Conservation (phyloP, 2,888 invertebrate species). For the Caenorhabditis macrosperma region DNA sequence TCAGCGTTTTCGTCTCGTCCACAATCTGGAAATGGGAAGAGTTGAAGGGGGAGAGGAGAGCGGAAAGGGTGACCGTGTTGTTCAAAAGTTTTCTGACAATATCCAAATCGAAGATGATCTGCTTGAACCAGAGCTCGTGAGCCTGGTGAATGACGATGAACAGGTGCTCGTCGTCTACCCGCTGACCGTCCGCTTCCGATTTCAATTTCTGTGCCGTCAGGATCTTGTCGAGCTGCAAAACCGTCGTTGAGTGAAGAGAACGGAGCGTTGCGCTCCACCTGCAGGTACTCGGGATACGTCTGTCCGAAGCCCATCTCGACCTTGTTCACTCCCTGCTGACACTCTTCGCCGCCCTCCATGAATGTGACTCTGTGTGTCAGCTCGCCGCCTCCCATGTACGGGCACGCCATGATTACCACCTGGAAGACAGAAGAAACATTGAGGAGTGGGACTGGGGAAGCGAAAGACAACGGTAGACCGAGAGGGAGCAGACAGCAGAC, state of each 20-base stretch:
- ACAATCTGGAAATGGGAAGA: constrained; percentile 83
- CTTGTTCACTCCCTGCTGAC: constrained; percentile 76
- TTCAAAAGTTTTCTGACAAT: constrained; percentile 89
- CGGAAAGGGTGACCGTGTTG: constrained; percentile 60
- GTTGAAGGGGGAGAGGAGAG: background rate
- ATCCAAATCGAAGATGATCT: constrained; percentile 96
- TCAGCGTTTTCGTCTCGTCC: constrained; percentile 93
- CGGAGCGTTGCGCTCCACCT: constrained; percentile 80
- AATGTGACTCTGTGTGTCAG: constrained; percentile 50
- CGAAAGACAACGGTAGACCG: background rate
- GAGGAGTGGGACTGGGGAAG: background rate
- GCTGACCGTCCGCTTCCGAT: constrained; percentile 84
- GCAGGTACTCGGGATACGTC: constrained; percentile 92
- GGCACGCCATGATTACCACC: constrained; percentile 60
- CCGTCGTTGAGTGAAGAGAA: too few species aligned
- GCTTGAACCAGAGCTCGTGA: constrained; percentile 99
- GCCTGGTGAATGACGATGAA: constrained; percentile 81
- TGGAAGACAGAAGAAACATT: background rate
- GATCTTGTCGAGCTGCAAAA: constrained; percentile 87
- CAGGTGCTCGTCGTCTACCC: constrained; percentile 69
- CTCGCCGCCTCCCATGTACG: constrained; percentile 47
- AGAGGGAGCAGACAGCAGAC: background rate
- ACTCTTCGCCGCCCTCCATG: constrained; percentile 60
- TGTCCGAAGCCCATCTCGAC: constrained; percentile 84
- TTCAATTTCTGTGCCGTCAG: constrained; percentile 89